Percentiles rank a stretch among this genome's conserved stretches.
Evolutionary conservation across 2,888 invertebrate species (phyloP).

Genomic region (Allygus modestus): DNA sequence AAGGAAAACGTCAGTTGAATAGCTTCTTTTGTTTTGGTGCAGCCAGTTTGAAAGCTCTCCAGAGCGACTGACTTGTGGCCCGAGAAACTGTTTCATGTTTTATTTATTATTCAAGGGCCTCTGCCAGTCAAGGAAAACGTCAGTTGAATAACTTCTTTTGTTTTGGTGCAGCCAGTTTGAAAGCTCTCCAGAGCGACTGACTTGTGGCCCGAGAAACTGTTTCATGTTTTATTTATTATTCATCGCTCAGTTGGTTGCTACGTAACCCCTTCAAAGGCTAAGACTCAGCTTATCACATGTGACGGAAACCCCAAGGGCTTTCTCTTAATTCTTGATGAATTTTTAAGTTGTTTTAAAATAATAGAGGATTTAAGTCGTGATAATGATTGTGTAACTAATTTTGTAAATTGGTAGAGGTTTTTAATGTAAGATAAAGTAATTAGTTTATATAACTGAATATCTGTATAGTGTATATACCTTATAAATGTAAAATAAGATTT

Average conservation of each 20-base stretch:
- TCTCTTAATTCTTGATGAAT: no score
- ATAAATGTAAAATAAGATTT: no score
- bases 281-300: neutral
- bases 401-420: no score
- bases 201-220: neutral
- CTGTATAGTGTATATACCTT: no score
- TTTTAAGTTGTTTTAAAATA: no score
- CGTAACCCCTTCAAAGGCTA: neutral
- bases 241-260: neutral
- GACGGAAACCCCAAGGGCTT: slow-evolving; percentile 1
- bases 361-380: no score
- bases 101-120: neutral
- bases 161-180: neutral
- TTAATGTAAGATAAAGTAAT: no score
- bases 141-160: neutral
- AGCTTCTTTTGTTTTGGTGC: no score
- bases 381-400: no score
- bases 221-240: slow-evolving; percentile 30
- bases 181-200: neutral
- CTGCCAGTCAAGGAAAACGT: slow-evolving; percentile 18
- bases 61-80: no score
- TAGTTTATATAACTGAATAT: no score
- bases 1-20: neutral
- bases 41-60: no score
- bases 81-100: neutral